These are phyloP conservation scores for Noctilio leporinus DNA, from an alignment of 2,113 vertebrate genomes.

Conservation along the genomic window DNA sequence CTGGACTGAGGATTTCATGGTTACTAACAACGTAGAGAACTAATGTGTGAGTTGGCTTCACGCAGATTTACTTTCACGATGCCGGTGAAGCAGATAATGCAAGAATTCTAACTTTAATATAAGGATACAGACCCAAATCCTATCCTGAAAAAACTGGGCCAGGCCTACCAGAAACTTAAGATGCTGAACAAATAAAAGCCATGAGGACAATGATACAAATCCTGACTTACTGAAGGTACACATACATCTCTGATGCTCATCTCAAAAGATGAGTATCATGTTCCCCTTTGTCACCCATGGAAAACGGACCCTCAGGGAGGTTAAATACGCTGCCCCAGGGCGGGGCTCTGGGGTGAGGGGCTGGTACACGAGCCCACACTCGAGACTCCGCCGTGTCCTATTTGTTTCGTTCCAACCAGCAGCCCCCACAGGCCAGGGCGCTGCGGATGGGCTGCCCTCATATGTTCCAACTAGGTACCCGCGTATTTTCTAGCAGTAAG, in stretches of 20 bases:
- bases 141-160: background rate
- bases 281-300: background rate
- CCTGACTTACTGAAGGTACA: background rate
- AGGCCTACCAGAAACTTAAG: background rate
- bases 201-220: background rate
- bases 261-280: background rate
- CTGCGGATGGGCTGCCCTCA: too few species aligned
- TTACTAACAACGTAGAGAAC: background rate
- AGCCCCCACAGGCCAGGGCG: accelerated
- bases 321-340: background rate
- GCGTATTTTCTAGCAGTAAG: background rate
- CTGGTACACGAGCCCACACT: background rate
- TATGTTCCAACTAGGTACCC: too few species aligned
- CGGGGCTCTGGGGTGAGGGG: background rate
- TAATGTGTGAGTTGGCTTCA: background rate
- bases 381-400: background rate
- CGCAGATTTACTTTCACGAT: background rate
- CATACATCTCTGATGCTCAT: background rate
- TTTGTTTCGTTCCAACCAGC: background rate
- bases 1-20: background rate
- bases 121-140: background rate
- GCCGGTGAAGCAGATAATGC: background rate
- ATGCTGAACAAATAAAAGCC: background rate
- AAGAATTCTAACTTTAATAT: background rate
- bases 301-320: background rate